Evolutionary conservation across 2,888 invertebrate genomes (phyloP), one percentile per base, ranked within the genome.

Genomic region (Slavum lentiscoides): DNA sequence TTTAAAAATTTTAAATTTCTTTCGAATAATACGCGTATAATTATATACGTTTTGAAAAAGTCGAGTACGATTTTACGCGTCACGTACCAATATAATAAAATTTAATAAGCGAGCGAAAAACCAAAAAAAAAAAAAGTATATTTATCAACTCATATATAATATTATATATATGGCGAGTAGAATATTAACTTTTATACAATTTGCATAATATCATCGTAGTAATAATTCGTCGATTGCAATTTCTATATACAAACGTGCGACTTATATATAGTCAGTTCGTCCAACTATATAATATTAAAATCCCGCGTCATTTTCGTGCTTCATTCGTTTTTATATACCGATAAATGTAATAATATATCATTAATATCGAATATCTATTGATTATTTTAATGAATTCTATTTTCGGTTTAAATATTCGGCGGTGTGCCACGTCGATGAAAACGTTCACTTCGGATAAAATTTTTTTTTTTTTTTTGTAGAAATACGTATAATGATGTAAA

Each of bases 381-480:
- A 43, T 30, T 62, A 53, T 62, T 74, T 30, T 74, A 74, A 72
- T 59, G 72, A 55, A 64, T 37, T 53, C 49, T 11, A 62, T 4
- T 30, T 30, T 30, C 30, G 2, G 30, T 30, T 30, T 4, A 30
- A 4, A 30, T 4, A 30, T 30, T 30, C 30, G 30, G 30, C n/a
- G 11, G 61, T 17, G 7, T 19, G 9, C 6, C 37, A 55, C 19
- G 39, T 66, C 21, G 39, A 58, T 23, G 21, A 66, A 39, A 58
- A 66, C 39, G 66, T 66, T 74, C 37, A 64, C 11, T 37, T 66
- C 55, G 39, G 23, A 64, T 21, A 64, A 64, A 74, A 74, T 64
- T 55, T n/a, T n/a, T n/a, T n/a, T n/a, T n/a, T n/a, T n/a, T n/a
- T n/a, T n/a, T n/a, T 23, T 67, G 23, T 68, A 43, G 59, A 43